Evolutionary conservation across 2,888 invertebrate species (phyloP).

Genomic region (Leptinotarsa rubiginosa): DNA sequence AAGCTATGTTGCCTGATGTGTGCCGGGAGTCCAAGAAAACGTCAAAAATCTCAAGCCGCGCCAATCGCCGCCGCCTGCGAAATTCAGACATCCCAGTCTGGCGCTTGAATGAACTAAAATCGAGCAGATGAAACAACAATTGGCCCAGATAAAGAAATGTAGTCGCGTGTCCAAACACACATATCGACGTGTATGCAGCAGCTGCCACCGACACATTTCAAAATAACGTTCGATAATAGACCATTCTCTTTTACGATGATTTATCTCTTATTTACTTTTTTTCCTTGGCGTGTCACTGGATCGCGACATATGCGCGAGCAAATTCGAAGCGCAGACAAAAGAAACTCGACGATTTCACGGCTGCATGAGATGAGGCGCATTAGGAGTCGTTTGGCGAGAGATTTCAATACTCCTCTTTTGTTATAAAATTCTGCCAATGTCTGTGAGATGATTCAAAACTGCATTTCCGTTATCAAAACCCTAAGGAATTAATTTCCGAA

Average conservation of each 20-base stretch:
- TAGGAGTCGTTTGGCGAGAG: no score
- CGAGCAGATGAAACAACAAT: slow-evolving; percentile 65
- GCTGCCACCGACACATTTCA: slow-evolving; percentile 56
- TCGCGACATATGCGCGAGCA: slow-evolving; percentile 34
- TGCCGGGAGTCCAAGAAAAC: no score
- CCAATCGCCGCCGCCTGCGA: background rate
- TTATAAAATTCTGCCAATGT: no score
- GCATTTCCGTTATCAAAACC: no score
- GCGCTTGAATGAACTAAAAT: slow-evolving; percentile 44
- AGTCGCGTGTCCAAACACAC: slow-evolving; percentile 61
- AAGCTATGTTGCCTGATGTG: no score
- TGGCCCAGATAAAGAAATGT: slow-evolving; percentile 65
- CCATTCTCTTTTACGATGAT: slow-evolving; percentile 38
- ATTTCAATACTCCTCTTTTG: no score
- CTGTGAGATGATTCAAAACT: no score
- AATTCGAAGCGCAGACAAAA: slow-evolving; percentile 17
- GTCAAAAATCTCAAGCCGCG: no score
- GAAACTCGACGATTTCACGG: slow-evolving; percentile 3
- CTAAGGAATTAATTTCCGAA: no score
- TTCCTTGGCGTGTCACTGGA: slow-evolving; percentile 25
- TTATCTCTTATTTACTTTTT: slow-evolving; percentile 48
- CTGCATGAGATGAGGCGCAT: no score
- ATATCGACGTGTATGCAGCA: slow-evolving; percentile 54
- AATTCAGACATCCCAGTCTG: background rate
- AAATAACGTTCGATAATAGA: slow-evolving; percentile 56